These are phyloP conservation scores for Aricia artaxerxes DNA, from an alignment of 2,888 invertebrate genomes.

Conservation along the genomic window DNA sequence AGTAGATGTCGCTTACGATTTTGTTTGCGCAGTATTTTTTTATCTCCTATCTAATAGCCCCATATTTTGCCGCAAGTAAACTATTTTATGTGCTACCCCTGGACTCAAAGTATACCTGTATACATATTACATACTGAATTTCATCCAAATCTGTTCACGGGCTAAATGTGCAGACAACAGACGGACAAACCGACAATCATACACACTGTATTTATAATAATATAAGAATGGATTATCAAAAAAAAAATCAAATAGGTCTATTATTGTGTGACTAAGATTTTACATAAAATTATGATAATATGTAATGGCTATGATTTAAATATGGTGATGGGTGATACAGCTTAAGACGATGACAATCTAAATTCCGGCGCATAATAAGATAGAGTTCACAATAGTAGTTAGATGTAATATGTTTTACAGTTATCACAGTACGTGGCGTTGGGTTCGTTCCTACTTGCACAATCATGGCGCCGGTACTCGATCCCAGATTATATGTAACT, in stretches of 20 bases:
- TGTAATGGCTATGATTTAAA: background rate
- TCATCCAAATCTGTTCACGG: too few relatives aligned
- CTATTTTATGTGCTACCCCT: too few relatives aligned
- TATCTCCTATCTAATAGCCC: too few relatives aligned
- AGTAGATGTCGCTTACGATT: background rate
- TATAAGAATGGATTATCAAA: background rate
- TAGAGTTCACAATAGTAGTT: conserved; percentile 9
- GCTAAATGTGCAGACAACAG: background rate
- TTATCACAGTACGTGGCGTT: conserved; percentile 24
- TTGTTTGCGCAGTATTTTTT: too few relatives aligned
- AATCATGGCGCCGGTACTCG: conserved; percentile 12
- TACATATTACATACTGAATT: too few relatives aligned
- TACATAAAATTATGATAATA: conserved; percentile 13
- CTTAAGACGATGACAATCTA: background rate
- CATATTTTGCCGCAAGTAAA: too few relatives aligned
- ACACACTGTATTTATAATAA: background rate
- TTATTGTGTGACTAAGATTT: background rate
- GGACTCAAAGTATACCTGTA: too few relatives aligned
- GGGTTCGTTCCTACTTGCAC: conserved; percentile 28
- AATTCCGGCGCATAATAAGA: background rate
- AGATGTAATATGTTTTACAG: background rate
- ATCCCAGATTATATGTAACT: background rate
- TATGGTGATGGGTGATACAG: background rate
- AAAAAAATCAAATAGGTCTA: background rate
- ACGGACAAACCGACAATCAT: background rate